Percentiles rank a stretch among this genome's conserved stretches.
These are phyloP conservation scores for Batillaria attramentaria DNA, from an alignment of 1,140 invertebrate species.

Conservation along the genomic window DNA sequence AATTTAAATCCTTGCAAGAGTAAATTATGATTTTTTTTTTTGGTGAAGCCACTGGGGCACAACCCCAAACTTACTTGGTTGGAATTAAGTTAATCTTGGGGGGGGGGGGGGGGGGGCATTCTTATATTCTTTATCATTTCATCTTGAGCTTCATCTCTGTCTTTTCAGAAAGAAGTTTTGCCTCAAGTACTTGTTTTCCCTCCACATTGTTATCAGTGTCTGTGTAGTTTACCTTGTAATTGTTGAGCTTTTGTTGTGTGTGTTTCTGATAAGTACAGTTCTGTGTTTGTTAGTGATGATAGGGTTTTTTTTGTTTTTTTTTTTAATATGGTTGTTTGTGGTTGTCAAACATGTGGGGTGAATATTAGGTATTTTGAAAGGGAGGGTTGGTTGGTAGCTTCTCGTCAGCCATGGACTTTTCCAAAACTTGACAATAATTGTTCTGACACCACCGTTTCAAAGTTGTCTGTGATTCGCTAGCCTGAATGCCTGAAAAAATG, in stretches of 20 bases:
- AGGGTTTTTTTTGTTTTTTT: neutral
- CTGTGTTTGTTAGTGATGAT: neutral
- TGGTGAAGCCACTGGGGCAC: too few species aligned
- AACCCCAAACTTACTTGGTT: too few species aligned
- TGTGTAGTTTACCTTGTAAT: too few species aligned
- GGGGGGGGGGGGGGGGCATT: neutral
- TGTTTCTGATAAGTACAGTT: neutral
- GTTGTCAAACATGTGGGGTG: neutral
- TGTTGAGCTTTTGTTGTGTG: neutral
- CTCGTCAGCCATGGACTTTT: neutral
- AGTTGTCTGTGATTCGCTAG: neutral
- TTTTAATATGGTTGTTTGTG: neutral
- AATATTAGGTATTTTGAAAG: too few species aligned
- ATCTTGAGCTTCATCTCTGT: neutral
- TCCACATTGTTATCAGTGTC: too few species aligned
- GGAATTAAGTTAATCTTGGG: too few species aligned
- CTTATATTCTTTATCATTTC: neutral
- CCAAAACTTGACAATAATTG: neutral
- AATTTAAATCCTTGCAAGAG: too few species aligned
- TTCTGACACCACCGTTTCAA: neutral
- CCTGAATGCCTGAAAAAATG: neutral
- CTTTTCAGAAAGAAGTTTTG: too few species aligned
- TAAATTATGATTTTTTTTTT: too few species aligned
- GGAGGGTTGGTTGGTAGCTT: too few species aligned
- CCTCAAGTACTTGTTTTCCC: too few species aligned